Evolutionary conservation across 2,113 vertebrate species (phyloP).

Genomic region (Cheirogaleus medius): DNA sequence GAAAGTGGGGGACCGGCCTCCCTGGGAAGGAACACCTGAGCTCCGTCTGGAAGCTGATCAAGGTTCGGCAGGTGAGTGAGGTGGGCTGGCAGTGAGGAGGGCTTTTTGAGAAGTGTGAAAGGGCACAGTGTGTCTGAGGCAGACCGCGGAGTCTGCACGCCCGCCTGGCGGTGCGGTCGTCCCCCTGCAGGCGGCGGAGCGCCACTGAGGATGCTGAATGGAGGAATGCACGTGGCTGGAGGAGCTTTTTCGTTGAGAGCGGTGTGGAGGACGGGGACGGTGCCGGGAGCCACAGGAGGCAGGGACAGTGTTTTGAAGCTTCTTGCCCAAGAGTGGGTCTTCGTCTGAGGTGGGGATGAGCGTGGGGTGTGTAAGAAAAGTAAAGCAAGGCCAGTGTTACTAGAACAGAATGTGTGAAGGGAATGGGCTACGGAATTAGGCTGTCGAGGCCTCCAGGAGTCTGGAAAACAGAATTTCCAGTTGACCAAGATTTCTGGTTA

Average conservation of each 20-base stretch:
- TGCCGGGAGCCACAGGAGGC: not conserved
- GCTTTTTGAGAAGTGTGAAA: not conserved
- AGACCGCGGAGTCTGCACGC: accelerated
- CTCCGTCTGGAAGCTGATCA: not conserved
- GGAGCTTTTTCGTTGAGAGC: not conserved
- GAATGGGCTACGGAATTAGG: accelerated
- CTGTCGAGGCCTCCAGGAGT: not conserved
- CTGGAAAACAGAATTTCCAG: not conserved
- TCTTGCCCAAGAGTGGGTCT: not conserved
- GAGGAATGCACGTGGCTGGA: accelerated
- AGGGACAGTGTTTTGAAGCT: not conserved
- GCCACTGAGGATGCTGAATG: not conserved
- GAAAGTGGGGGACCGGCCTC: not conserved
- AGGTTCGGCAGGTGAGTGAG: not conserved
- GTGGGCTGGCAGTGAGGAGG: not conserved
- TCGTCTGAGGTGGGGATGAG: not conserved
- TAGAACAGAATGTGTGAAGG: too few species aligned
- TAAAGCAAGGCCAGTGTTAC: not conserved
- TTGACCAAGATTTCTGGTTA: not conserved
- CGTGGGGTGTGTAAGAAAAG: not conserved
- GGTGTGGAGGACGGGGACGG: not conserved
- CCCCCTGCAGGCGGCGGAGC: not conserved
- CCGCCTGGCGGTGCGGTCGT: not conserved
- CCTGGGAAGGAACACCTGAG: not conserved
- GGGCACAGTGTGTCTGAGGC: not conserved